Evolutionary conservation across 2,888 invertebrate genomes (phyloP).

Genomic region (Philonicus albiceps): DNA sequence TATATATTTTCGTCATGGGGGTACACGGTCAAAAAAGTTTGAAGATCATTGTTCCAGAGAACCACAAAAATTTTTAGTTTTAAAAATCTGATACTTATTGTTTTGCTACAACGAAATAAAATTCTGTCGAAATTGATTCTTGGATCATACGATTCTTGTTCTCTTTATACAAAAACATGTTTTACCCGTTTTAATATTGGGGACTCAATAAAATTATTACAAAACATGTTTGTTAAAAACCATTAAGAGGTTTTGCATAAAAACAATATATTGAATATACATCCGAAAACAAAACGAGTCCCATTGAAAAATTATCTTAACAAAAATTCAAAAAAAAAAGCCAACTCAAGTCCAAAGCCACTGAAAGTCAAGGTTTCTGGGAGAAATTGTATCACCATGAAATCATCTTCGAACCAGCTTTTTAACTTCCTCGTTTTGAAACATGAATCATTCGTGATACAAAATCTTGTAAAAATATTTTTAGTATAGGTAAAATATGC

Average conservation of each 20-base stretch:
- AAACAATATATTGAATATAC: not conserved
- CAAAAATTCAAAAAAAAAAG: not conserved
- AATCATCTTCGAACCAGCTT: not conserved
- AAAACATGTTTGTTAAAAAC: not conserved
- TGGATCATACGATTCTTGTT: not conserved
- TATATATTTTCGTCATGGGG: too few relatives aligned
- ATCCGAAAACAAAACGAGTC: not conserved
- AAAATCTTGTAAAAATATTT: not conserved
- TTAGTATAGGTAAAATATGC: not conserved
- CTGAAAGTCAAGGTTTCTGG: not conserved
- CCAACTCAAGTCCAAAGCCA: not conserved
- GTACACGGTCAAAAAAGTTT: too few relatives aligned
- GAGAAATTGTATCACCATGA: not conserved
- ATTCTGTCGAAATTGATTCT: too few relatives aligned
- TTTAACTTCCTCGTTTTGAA: not conserved
- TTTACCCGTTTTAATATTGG: not conserved
- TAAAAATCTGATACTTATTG: not conserved
- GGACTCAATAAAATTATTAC: not conserved
- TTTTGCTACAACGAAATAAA: too few relatives aligned
- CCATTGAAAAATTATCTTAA: not conserved
- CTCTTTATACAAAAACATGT: not conserved
- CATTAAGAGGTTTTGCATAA: not conserved
- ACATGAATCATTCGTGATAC: not conserved
- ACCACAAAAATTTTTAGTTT: too few relatives aligned
- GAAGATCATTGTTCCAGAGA: too few relatives aligned